Percentiles rank a stretch among this genome's conserved stretches.
These are phyloP conservation scores for Tonatia bakeri DNA, from an alignment of 2,113 vertebrate species.

Conservation along the genomic window DNA sequence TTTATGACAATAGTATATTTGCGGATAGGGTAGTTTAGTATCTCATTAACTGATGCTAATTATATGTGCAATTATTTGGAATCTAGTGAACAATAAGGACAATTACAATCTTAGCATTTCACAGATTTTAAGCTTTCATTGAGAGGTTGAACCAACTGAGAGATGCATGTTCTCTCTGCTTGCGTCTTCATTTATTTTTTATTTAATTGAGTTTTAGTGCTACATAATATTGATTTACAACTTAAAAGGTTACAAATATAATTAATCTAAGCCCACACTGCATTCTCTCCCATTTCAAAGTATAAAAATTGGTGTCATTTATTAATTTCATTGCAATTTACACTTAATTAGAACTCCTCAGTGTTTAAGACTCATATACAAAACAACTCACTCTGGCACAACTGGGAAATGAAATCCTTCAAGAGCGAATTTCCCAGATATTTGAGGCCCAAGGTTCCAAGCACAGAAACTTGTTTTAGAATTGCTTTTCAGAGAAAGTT, in stretches of 20 bases:
- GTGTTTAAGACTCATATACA: background rate
- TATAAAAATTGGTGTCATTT: conserved; percentile 45
- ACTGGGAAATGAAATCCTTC: background rate
- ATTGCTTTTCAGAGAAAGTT: background rate
- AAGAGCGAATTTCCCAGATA: background rate
- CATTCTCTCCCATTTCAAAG: conserved; percentile 40
- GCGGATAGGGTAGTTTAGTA: conserved; percentile 59
- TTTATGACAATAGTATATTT: conserved; percentile 52
- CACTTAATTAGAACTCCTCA: conserved; percentile 44
- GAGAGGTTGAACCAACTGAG: conserved; percentile 47
- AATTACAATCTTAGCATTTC: conserved; percentile 16
- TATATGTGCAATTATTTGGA: conserved; percentile 74
- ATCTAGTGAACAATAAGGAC: conserved; percentile 60
- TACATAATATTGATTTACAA: conserved; percentile 32
- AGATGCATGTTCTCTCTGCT: background rate
- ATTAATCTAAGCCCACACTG: conserved; percentile 38
- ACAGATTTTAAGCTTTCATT: conserved; percentile 33
- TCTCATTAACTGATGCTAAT: conserved; percentile 77
- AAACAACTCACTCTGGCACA: background rate
- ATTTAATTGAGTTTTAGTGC: conserved; percentile 59
- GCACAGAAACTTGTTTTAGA: background rate
- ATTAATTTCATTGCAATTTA: conserved; percentile 54
- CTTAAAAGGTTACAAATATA: conserved; percentile 52
- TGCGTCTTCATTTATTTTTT: conserved; percentile 54
- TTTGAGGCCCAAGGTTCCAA: background rate